A percentile compares a stretch with the other conserved stretches of the same genome.
These are phyloP conservation scores for Helicoverpa armigera DNA, from an alignment of 1,140 invertebrate genomes.

Conservation along the genomic window DNA sequence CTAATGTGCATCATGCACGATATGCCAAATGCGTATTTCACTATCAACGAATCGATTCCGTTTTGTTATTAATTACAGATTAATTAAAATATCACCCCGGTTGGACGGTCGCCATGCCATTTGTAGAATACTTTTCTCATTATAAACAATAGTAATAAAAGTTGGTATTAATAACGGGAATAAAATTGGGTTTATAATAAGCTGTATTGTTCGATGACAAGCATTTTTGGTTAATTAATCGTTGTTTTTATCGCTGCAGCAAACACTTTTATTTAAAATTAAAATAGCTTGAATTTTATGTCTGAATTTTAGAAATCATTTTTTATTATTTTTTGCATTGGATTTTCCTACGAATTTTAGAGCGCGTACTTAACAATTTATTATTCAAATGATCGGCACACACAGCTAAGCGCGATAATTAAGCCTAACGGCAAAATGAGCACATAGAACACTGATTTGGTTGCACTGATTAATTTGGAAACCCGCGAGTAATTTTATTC, in stretches of 20 bases:
- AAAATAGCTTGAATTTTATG: no score
- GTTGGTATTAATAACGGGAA: background rate
- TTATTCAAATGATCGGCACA: background rate
- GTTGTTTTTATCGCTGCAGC: background rate
- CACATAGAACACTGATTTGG: background rate
- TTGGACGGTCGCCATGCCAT: constrained; percentile 64
- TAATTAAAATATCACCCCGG: constrained; percentile 59
- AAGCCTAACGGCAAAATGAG: constrained; percentile 8
- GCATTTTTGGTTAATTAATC: background rate
- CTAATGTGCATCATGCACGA: constrained; percentile 39
- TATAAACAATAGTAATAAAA: constrained; percentile 48
- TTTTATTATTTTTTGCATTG: no score
- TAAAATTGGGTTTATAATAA: constrained; percentile 10
- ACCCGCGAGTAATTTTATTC: background rate
- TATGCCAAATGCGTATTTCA: constrained; percentile 56
- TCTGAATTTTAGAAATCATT: no score
- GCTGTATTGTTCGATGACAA: background rate
- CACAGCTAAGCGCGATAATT: background rate
- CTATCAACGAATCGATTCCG: constrained; percentile 49
- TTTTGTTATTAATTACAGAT: constrained; percentile 65
- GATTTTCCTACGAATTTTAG: no score
- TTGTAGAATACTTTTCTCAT: constrained; percentile 23
- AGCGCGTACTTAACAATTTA: no score
- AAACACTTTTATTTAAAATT: background rate
- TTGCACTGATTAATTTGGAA: constrained; percentile 3